Base-by-base conservation (phyloP, 2,113 vertebrate species). In the Lepus europaeus region DNA sequence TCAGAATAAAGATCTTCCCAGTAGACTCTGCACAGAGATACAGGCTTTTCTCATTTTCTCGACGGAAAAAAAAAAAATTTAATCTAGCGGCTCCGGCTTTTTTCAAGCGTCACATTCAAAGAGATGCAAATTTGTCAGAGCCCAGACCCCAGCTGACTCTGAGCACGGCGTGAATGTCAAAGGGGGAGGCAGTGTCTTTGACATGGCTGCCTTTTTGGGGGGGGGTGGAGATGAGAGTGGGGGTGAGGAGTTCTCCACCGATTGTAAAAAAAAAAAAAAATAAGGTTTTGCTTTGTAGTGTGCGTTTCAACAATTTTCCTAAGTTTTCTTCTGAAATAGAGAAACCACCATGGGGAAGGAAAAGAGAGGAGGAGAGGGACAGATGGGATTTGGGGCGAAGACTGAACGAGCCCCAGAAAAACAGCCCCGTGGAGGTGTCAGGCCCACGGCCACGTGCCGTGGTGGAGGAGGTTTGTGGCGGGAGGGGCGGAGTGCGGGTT, bases 1-100 rank as follows among this genome's bases (percentile, higher is more conserved):
- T 99, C 99, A 99, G 99, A 99, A 99, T 99, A 99, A 99, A 99
- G 99, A 99, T 99, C 99, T 99, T 99, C 99, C 99, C 99, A 99
- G 99, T 99, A 99, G 99, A 99, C 99, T 99, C 98, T 98, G 98
- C 98, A 0, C 97, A 98, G 98, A 99, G 99, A 99, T 99, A 99
- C 99, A 99, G 99, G 98, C 98, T 99, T 99, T 99, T 99, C 99
- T 99, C 99, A 99, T 99, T 99, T 99, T 99, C 99, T 99, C 99
- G 99, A 99, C 92, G 99, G 99, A 99, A 99, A 99, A 98, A 99
- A 95, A 98, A 99, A 98, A 99, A 99, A 99, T 99, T 99, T 99
- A 99, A 99, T 99, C 99, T 99, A 99, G 98, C 98, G 98, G 98
- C 99, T 98, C 98, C 19, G 98, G 98, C 98, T 98, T 98, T 99